A percentile compares a stretch with the other conserved stretches of the same genome.
These are phyloP conservation scores for Onychostruthus taczanowskii DNA, from an alignment of 2,113 vertebrate species.

Conservation along the genomic window DNA sequence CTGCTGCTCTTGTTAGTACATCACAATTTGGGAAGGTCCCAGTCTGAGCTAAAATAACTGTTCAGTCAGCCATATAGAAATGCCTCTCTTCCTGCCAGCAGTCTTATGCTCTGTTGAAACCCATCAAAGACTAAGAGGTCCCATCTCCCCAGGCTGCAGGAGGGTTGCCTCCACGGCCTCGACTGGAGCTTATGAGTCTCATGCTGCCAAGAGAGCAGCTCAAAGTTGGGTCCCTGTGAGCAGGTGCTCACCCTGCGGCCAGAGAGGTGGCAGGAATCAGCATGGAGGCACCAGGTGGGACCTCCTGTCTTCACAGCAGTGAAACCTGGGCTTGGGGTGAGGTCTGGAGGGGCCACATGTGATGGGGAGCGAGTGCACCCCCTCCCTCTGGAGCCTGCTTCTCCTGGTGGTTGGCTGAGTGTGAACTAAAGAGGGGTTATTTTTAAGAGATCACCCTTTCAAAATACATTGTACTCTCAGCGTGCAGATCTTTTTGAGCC, in stretches of 20 bases:
- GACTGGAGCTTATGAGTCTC: fast-evolving
- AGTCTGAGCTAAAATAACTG: background rate
- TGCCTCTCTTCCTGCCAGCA: background rate
- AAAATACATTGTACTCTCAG: background rate
- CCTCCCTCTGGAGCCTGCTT: fast-evolving
- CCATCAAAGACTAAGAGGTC: background rate
- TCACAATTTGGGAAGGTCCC: background rate
- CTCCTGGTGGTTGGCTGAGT: background rate
- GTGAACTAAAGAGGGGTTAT: background rate
- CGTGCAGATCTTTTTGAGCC: background rate
- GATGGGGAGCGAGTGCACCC: fast-evolving
- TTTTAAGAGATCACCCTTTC: background rate
- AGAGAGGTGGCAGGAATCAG: background rate
- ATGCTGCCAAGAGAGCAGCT: background rate
- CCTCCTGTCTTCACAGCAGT: background rate
- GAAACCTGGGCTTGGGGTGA: background rate
- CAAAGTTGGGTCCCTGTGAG: fast-evolving
- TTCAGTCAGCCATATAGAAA: background rate
- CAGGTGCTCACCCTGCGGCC: background rate
- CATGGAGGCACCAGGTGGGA: background rate
- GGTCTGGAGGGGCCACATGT: background rate
- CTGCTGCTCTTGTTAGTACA: background rate
- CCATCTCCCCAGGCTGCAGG: fast-evolving
- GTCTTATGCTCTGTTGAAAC: background rate
- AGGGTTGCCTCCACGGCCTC: fast-evolving